A percentile compares a stretch with the other conserved stretches of the same genome.
These are phyloP conservation scores for Anas bernieri DNA, from an alignment of 2,797 vertebrate genomes.

Conservation along the genomic window DNA sequence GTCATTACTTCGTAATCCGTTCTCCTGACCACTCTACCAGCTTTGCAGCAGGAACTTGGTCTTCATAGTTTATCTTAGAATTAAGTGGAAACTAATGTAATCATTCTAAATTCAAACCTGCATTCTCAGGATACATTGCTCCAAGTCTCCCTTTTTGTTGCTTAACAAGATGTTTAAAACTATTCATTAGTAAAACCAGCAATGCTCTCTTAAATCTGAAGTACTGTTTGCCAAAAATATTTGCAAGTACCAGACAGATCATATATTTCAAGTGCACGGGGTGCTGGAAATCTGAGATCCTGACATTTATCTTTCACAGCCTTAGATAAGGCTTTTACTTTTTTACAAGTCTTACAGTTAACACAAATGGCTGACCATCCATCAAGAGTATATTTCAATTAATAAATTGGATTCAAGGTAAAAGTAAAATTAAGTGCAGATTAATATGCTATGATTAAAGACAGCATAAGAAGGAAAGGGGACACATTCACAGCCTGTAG, in stretches of 20 bases:
- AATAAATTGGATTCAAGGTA: background rate
- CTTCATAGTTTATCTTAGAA: background rate
- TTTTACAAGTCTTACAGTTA: background rate
- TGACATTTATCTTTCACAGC: background rate
- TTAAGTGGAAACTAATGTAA: background rate
- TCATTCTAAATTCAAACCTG: background rate
- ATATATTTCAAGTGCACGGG: background rate
- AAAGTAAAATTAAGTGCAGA: background rate
- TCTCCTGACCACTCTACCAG: background rate
- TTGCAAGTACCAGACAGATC: background rate
- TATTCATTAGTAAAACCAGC: fast-evolving
- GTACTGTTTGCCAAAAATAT: background rate
- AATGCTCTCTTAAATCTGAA: background rate
- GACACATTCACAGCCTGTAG: background rate
- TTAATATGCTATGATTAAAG: background rate
- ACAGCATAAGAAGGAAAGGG: background rate
- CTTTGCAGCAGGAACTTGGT: background rate
- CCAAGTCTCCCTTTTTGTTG: background rate
- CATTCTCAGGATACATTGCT: background rate
- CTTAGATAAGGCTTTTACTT: background rate
- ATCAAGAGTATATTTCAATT: background rate
- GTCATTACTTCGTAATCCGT: background rate
- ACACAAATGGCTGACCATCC: background rate
- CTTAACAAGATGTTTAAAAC: background rate
- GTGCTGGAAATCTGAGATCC: background rate